Percentiles rank a stretch among this genome's conserved stretches.
Conservation (phyloP, 2,113 vertebrate species). For the Tragulus kanchil region DNA sequence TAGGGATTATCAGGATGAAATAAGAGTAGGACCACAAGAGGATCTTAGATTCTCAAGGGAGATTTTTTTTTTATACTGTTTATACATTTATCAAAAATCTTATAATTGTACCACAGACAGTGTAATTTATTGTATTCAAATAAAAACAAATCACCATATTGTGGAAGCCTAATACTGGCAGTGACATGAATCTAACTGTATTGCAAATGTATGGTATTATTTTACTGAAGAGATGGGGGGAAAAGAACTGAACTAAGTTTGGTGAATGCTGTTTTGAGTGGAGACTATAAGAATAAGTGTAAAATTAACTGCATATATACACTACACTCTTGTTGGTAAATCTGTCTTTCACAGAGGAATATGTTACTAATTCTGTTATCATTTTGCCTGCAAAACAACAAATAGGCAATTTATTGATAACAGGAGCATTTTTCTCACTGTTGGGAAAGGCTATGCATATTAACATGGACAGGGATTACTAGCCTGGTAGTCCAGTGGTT, state of each 20-base stretch:
- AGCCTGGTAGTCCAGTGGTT: neutral
- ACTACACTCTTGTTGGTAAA: neutral
- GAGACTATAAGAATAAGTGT: neutral
- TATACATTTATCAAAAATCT: neutral
- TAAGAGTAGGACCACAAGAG: neutral
- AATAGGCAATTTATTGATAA: neutral
- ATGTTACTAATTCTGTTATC: neutral
- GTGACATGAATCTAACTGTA: neutral
- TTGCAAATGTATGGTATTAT: neutral
- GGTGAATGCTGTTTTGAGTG: neutral
- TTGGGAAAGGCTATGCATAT: neutral
- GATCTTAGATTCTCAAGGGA: neutral
- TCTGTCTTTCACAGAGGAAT: neutral
- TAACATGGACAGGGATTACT: neutral
- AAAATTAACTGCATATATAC: neutral
- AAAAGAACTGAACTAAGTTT: neutral
- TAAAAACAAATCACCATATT: neutral
- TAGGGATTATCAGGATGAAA: neutral
- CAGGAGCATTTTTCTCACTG: neutral
- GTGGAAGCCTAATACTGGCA: neutral
- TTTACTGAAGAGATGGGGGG: neutral
- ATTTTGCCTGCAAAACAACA: neutral
- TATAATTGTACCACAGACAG: neutral
- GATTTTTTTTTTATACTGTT: neutral
- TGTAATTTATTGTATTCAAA: neutral